Conservation (phyloP, 2,113 vertebrate genomes). For the Hucho hucho region DNA sequence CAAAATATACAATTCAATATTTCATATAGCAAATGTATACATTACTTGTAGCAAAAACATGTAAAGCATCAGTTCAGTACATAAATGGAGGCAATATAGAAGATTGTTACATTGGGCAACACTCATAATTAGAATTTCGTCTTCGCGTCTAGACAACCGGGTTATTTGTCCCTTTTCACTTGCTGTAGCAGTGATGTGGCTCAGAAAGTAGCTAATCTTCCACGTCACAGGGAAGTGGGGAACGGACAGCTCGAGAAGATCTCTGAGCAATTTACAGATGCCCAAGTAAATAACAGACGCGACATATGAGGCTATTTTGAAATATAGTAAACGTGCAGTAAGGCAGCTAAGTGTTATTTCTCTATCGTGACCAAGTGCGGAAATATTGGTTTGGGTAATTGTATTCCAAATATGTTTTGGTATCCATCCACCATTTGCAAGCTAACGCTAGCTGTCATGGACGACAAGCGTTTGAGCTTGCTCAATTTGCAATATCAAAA, state of each 20-base stretch:
- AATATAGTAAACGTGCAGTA: conserved; percentile 18
- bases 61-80: too few relatives aligned
- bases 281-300: conserved; percentile 46
- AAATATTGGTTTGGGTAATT: not conserved
- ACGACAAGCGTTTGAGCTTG: not conserved
- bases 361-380: conserved; percentile 1
- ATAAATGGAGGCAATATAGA: too few relatives aligned
- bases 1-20: too few relatives aligned
- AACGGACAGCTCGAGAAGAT: conserved; percentile 23
- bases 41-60: too few relatives aligned
- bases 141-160: not conserved
- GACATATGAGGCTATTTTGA: conserved; percentile 12
- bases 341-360: conserved; percentile 17
- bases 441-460: conserved; percentile 17
- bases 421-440: conserved; percentile 58
- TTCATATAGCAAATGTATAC: too few relatives aligned
- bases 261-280: conserved; percentile 9
- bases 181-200: conserved; percentile 76
- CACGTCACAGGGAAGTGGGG: conserved; percentile 75
- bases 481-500: not conserved
- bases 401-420: not conserved
- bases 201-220: conserved; percentile 49
- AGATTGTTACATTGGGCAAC: too few relatives aligned
- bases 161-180: conserved; percentile 35
- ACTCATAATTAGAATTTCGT: not conserved